Conservation (phyloP, 2,113 vertebrate genomes). For the Oreochromis niloticus region DNA sequence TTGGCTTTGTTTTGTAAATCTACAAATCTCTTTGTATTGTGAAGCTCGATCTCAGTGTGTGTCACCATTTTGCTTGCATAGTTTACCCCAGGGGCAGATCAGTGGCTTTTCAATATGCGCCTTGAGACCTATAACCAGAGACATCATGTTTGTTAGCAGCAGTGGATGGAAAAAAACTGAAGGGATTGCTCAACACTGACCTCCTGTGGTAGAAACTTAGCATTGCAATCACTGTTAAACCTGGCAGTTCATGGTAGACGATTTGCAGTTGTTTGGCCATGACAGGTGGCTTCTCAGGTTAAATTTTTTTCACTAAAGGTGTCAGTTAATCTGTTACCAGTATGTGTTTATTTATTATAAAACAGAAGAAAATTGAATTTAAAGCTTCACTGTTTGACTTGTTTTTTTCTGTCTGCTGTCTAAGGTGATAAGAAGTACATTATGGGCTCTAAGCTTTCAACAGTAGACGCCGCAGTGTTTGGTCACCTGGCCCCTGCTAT, state of each 20-base stretch:
- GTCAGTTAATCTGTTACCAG: neutral
- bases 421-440: slow-evolving; percentile 95
- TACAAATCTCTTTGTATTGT: neutral
- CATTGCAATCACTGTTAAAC: neutral
- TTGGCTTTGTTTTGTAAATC: neutral
- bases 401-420: neutral
- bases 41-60: neutral
- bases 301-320: neutral
- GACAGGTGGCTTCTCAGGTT: neutral
- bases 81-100: neutral
- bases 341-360: neutral
- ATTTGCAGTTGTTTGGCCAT: neutral
- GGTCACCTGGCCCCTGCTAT: slow-evolving; percentile 94
- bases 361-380: neutral
- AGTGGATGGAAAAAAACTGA: neutral
- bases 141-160: neutral
- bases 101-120: neutral
- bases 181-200: neutral
- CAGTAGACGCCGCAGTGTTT: slow-evolving; percentile 91
- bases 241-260: fast-evolving
- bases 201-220: slow-evolving; percentile 2
- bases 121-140: neutral
- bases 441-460: slow-evolving; percentile 89
- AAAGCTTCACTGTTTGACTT: neutral
- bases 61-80: neutral